These are phyloP conservation scores for Narcine bancroftii DNA, from an alignment of 2,113 vertebrate species.

Conservation along the genomic window DNA sequence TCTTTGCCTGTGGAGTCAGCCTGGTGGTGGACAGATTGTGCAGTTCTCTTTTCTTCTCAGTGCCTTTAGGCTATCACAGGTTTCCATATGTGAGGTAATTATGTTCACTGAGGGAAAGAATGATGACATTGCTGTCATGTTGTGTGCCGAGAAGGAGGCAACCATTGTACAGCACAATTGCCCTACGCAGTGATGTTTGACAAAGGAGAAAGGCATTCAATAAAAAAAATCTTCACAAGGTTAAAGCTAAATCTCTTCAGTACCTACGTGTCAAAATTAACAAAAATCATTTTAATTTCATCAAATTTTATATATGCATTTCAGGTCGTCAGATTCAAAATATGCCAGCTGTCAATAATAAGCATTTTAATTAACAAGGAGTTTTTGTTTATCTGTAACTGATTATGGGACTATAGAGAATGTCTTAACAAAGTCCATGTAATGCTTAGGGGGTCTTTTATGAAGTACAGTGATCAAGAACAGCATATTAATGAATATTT, in stretches of 20 bases:
- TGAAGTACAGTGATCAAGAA: constrained; percentile 25
- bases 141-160: constrained; percentile 65
- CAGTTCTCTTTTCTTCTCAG: constrained; percentile 66
- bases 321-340: constrained; percentile 21
- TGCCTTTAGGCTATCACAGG: constrained; percentile 73
- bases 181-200: constrained; percentile 57
- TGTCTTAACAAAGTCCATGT: constrained; percentile 16
- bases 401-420: constrained; percentile 23
- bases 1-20: constrained; percentile 70
- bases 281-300: not conserved
- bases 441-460: constrained; percentile 34
- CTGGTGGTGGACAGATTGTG: constrained; percentile 70
- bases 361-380: constrained; percentile 29
- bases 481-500: constrained; percentile 35
- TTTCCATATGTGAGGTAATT: constrained; percentile 79
- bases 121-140: constrained; percentile 68
- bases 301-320: not conserved
- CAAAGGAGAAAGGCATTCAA: constrained; percentile 57
- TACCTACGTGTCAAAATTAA: not conserved
- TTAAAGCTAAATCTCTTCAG: constrained; percentile 41
- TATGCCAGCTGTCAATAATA: constrained; percentile 10
- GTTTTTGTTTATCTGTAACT: constrained; percentile 31
- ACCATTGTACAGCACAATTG: constrained; percentile 69
- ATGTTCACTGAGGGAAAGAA: constrained; percentile 74
- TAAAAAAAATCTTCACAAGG: constrained; percentile 58